Percentiles rank a stretch among this genome's conserved stretches.
These are phyloP conservation scores for Vimba vimba DNA, from an alignment of 2,113 vertebrate genomes.

Conservation along the genomic window DNA sequence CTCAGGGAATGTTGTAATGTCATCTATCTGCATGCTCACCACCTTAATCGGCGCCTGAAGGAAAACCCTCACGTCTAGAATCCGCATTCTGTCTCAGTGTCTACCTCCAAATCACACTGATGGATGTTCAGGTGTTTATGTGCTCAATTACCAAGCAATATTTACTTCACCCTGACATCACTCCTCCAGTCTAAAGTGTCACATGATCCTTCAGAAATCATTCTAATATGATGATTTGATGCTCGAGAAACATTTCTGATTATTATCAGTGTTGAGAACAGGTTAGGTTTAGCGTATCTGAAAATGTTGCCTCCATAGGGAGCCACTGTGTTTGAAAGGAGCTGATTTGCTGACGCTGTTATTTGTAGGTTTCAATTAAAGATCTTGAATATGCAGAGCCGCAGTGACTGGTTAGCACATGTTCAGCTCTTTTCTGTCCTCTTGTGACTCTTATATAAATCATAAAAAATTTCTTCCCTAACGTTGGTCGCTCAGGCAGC, in stretches of 20 bases:
- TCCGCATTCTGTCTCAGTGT: background rate
- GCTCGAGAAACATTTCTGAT: no score
- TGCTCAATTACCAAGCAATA: no score
- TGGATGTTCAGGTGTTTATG: background rate
- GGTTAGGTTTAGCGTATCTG: no score
- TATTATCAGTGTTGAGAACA: no score
- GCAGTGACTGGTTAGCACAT: background rate
- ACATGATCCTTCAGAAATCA: background rate
- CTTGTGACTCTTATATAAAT: background rate
- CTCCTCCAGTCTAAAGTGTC: background rate
- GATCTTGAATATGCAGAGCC: no score
- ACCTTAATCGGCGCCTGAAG: background rate
- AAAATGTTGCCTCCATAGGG: no score
- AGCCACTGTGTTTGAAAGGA: no score
- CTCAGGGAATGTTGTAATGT: slow-evolving; percentile 68
- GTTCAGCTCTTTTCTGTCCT: background rate
- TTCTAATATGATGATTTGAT: no score
- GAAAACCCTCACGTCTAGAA: background rate
- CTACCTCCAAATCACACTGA: background rate
- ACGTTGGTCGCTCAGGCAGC: slow-evolving; percentile 20
- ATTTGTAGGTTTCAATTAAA: no score
- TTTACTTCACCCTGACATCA: background rate
- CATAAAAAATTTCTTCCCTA: background rate
- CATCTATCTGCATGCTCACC: slow-evolving; percentile 62
- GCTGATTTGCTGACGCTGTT: no score